Conservation (phyloP, 1,140 invertebrate genomes). For the Brachionus sp. region DNA sequence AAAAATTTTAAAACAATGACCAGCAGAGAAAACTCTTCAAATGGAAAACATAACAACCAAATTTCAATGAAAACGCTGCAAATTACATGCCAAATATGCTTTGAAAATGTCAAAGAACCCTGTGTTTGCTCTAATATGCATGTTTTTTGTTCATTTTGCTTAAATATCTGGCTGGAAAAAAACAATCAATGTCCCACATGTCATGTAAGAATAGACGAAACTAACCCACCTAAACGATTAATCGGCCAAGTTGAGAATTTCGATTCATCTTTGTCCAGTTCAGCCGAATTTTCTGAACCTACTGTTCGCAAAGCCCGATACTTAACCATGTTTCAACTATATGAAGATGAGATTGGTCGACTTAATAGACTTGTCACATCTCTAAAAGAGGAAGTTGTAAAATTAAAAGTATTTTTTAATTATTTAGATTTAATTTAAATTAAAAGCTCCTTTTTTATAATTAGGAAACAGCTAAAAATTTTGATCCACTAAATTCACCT, state of each 20-base stretch:
- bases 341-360: constrained; percentile 26
- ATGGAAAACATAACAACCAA: neutral
- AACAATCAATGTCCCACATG: constrained; percentile 58
- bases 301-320: constrained; percentile 29
- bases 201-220: constrained; percentile 51
- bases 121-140: constrained; percentile 56
- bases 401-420: constrained; percentile 50
- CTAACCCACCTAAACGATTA: constrained; percentile 52
- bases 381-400: constrained; percentile 50
- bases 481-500: neutral
- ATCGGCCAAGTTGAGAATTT: constrained; percentile 49
- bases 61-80: neutral
- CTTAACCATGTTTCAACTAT: constrained; percentile 14
- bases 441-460: constrained; percentile 47
- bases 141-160: constrained; percentile 55
- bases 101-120: constrained; percentile 42
- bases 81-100: constrained; percentile 42
- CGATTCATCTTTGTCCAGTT: neutral
- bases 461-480: constrained; percentile 46
- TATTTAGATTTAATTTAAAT: constrained; percentile 48
- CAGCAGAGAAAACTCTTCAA: neutral
- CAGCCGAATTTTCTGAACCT: neutral
- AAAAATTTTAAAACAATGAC: neutral
- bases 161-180: constrained; percentile 56
- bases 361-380: constrained; percentile 50